Evolutionary conservation across 2,797 vertebrate genomes (phyloP).

Genomic region (Pangasius macronema): DNA sequence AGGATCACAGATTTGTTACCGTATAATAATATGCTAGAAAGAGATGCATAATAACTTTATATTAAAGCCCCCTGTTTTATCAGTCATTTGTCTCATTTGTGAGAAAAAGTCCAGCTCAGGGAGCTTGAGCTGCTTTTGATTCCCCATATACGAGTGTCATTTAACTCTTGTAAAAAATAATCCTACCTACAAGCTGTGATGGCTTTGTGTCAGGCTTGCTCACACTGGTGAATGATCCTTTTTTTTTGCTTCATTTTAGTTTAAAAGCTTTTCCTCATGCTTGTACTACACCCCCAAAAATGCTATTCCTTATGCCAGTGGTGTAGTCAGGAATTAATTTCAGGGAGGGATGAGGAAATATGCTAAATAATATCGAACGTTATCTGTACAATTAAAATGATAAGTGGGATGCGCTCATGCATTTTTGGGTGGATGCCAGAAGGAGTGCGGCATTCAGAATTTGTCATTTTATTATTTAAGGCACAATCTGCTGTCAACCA

Average conservation of each 20-base stretch:
- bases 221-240: no score
- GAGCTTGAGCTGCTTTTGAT: neutral
- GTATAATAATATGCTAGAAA: neutral
- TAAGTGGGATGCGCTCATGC: neutral
- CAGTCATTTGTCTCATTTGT: neutral
- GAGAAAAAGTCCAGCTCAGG: neutral
- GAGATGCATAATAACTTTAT: neutral
- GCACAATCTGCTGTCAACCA: neutral
- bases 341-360: neutral
- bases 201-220: neutral
- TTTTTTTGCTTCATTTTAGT: neutral
- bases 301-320: neutral
- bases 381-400: neutral
- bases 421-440: neutral
- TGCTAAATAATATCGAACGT: neutral
- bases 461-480: neutral
- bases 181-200: neutral
- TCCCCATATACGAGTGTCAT: neutral
- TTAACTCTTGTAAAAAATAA: neutral
- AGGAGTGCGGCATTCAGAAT: neutral
- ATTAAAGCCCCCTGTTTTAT: neutral
- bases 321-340: constrained; percentile 6
- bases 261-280: neutral
- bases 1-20: neutral
- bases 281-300: neutral